Conservation (phyloP, 2,888 invertebrate species). For the Bursaphelenchus okinawaensis region DNA sequence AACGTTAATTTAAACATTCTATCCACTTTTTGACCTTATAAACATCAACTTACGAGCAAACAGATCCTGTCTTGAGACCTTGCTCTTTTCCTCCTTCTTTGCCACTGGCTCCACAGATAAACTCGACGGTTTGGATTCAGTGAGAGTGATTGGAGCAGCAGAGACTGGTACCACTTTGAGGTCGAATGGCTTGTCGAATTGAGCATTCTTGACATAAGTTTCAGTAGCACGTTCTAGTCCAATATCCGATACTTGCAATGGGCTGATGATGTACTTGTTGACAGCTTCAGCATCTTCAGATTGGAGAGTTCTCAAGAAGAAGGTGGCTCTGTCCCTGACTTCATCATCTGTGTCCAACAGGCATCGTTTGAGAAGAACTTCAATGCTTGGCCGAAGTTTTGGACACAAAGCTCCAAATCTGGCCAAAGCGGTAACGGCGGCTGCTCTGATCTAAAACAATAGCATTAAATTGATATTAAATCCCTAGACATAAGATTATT, state of each 20-base stretch:
- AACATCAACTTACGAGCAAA: constrained; percentile 64
- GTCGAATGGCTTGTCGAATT: constrained; percentile 75
- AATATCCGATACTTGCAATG: constrained; percentile 67
- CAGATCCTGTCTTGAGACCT: constrained; percentile 73
- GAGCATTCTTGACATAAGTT: constrained; percentile 63
- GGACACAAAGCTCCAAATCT: constrained; percentile 95
- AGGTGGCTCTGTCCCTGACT: constrained; percentile 89
- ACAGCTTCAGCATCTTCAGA: constrained; percentile 64
- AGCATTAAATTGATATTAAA: too few relatives aligned
- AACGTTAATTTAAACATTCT: constrained; percentile 4
- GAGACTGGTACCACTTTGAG: constrained; percentile 76
- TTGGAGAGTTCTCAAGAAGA: constrained; percentile 80
- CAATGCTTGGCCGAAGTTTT: constrained; percentile 77
- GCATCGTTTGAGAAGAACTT: constrained; percentile 73
- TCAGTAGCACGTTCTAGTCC: constrained; percentile 80
- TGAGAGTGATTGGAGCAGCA: constrained; percentile 60
- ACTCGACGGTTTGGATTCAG: constrained; percentile 27
- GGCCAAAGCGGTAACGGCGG: constrained; percentile 92
- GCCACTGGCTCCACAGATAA: constrained; percentile 25
- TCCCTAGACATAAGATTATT: too few relatives aligned
- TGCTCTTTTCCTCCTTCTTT: constrained; percentile 43
- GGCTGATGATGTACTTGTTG: constrained; percentile 68
- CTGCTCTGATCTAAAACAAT: constrained; percentile 60
- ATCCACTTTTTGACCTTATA: too few relatives aligned
- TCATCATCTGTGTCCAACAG: constrained; percentile 96